Evolutionary conservation across 2,888 invertebrate species (phyloP), one percentile per base, ranked within the genome.

Genomic region (Argyresthia goedartella): DNA sequence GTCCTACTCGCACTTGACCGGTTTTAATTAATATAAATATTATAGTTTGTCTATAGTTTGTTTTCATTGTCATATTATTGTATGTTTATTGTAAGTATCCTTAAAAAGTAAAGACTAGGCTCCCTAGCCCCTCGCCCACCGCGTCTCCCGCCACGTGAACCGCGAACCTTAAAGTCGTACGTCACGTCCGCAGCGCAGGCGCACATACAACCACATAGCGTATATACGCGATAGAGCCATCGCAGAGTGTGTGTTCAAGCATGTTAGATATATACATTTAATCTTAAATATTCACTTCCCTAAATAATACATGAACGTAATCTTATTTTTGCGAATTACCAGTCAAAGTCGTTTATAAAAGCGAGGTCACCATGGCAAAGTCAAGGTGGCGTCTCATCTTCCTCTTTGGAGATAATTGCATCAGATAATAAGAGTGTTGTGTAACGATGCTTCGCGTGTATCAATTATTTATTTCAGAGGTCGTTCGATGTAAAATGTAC

Each of bases 161-260:
- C 77, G 76, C 85, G 85, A 85, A 86, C 85, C 84, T 86, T 85
- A 86, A 86, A 85, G 86, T 86, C 85, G 82, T 77, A 70, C 75
- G 68, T 25, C 76, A 66, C 76, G 71, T n/a, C n/a, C n/a, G n/a
- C n/a, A n/a, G n/a, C n/a, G n/a, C n/a, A n/a, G n/a, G n/a, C n/a
- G n/a, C n/a, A n/a, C n/a, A n/a, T n/a, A n/a, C 68, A 61, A 39
- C 54, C 59, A 55, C 51, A 34, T 53, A 52, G 55, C 45, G 36
- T 51, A 54, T 54, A 52, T 53, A 53, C 60, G 59, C 68, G 61
- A 65, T 62, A 62, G 25, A 54, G 25, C 54, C 55, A 36, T 56
- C 46, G 48, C 51, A 25, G n/a, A n/a, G 69, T 72, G 69, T 72
- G 71, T 54, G 63, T 62, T 63, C 42, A 43, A 33, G 45, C 47